Evolutionary conservation across 2,113 vertebrate species (phyloP), one percentile per base, ranked within the genome.

Genomic region (Tonatia bakeri): DNA sequence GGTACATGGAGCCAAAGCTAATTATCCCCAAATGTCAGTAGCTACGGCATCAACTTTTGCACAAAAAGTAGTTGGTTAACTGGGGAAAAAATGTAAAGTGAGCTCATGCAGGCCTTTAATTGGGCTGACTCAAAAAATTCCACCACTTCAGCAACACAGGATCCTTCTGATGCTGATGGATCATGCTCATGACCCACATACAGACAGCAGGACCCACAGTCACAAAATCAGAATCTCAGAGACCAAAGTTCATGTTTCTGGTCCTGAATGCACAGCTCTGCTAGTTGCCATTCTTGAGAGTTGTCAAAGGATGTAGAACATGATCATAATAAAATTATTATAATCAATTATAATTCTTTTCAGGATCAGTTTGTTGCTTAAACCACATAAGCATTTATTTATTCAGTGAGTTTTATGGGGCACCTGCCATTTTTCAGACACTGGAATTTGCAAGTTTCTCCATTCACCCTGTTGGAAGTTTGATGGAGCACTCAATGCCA

Each of bases 61-160:
- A 36, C 94, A 45, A 72, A 97, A 97, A 98, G 28, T 83, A 70
- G 94, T 72, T 9, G 73, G 95, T 72, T 12, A 59, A 56, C 54
- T 56, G 20, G 20, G n/a, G 31, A 56, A n/a, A 94, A 77, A 56
- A 95, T 73, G 91, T 89, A 59, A 96, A 97, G 97, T 72, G 40
- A 89, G 70, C 65, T 85, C 81, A 92, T 56, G 91, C 20, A 15
- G 31, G 50, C 75, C 96, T 95, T 98, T 56, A 94, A 91, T 81
- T 7, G 4, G 80, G 92, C 22, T 81, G 59, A 43, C 31, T 95
- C 76, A 82, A 87, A 93, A 77, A 80, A 84, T 36, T 0, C 73
- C 77, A 59, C 87, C 7, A 36, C 94, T 69, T 67, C 38, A 16
- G 14, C 59, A 90, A 69, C 28, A 1, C 2, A 1, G 0, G 22